phyloP scores from a whole-genome alignment of 2,797 vertebrate species.

The Sorex maritimensis region DNA sequence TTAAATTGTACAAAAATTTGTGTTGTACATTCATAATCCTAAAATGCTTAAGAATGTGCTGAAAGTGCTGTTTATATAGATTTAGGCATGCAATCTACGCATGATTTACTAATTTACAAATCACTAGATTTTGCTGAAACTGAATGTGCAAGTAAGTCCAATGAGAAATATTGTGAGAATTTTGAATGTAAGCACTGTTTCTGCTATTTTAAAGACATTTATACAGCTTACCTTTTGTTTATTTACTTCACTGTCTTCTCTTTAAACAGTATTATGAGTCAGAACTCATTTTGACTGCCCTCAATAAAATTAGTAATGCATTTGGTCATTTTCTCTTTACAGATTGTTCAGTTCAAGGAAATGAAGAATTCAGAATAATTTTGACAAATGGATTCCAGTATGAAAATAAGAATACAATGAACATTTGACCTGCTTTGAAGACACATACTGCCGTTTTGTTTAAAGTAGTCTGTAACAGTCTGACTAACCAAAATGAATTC shows the following conservation, averaged over 20 bases:
- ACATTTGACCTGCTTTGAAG: slow-evolving; percentile 62
- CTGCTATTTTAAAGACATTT: slow-evolving; percentile 42
- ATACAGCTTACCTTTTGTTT: slow-evolving; percentile 51
- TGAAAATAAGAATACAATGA: slow-evolving; percentile 65
- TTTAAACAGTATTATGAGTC: slow-evolving; percentile 57
- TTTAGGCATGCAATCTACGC: neutral
- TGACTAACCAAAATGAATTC: slow-evolving; percentile 87
- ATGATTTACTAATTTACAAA: neutral
- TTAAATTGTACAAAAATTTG: neutral
- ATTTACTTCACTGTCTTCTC: slow-evolving; percentile 51
- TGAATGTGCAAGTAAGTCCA: neutral
- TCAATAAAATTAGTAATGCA: slow-evolving; percentile 69
- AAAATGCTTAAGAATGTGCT: slow-evolving; percentile 8
- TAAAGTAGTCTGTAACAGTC: neutral
- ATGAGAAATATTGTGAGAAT: neutral
- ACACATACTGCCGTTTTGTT: neutral
- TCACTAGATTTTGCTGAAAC: slow-evolving; percentile 15
- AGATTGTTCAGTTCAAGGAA: slow-evolving; percentile 82
- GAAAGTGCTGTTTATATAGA: neutral
- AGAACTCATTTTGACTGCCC: slow-evolving; percentile 57
- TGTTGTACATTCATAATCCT: neutral
- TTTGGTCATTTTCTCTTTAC: slow-evolving; percentile 78
- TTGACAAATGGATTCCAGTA: slow-evolving; percentile 36
- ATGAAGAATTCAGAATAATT: slow-evolving; percentile 75
- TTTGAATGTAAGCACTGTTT: slow-evolving; percentile 25